Evolutionary conservation across 2,888 invertebrate species (phyloP), one percentile per base, ranked within the genome.

Genomic region (Ptilodon capucinus): DNA sequence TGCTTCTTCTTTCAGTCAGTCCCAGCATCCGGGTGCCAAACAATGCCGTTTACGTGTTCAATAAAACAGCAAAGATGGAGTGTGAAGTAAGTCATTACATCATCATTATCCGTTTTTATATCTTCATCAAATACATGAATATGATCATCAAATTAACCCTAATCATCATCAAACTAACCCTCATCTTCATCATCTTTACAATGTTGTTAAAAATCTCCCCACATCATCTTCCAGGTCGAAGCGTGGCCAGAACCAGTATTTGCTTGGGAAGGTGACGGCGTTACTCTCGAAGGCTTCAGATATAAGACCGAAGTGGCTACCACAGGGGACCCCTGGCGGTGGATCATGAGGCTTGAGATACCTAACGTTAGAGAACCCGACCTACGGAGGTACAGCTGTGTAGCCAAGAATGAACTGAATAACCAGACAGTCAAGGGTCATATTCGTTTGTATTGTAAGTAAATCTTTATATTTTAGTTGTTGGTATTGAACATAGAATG

Each of bases 221-320:
- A 9, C 14, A 43, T 13, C 1, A 1, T 6, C 45, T 35, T 51
- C 6, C 60, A 93, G 93, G 94, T 97, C 18, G 97, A 98, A 87
- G 97, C 97, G 0, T 97, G 94, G 84, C 97, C 97, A 0, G 95
- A 96, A 68, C 95, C 97, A 0, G 93, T 96, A 0, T 92, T 95
- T 42, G 97, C 96, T 65, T 98, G 98, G 98, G 96, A 97, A 73
- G 92, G 94, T 13, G 95, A 96, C 66, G 96, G 96, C 2, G 91
- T 94, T 21, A 92, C 96, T 7, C 82, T 97, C 6, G 96, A 96
- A 76, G 84, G 86, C 0, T 64, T 74, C 1, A 68, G 89, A n/a
- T 87, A 81, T 69, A 75, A 72, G 41, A 84, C 79, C 0, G 89
- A 91, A 32, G 82, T 86, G 34, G 57, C 71, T 1, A 49, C 82